Conservation (phyloP, 2,888 invertebrate species). For the Rhogogaster chlorosoma region DNA sequence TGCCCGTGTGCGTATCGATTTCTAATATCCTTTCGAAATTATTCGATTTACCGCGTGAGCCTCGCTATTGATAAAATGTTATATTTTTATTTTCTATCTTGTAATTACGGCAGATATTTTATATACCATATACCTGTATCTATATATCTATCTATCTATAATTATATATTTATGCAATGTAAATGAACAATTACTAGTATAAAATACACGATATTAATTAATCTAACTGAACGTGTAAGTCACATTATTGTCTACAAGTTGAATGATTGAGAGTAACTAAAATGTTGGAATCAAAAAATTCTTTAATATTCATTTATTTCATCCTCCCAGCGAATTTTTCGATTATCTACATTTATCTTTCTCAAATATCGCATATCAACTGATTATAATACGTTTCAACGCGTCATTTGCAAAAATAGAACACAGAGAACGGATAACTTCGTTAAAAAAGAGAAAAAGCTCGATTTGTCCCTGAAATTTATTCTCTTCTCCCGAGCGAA, state of each 20-base stretch:
- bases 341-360: not conserved
- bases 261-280: no score
- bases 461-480: not conserved
- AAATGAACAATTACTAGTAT: conserved; percentile 23
- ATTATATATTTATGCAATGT: conserved; percentile 40
- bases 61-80: not conserved
- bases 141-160: not conserved
- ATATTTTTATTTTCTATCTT: not conserved
- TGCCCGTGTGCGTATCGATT: not conserved
- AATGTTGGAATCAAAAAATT: no score
- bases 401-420: not conserved
- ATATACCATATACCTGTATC: not conserved
- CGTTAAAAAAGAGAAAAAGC: not conserved
- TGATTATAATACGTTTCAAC: not conserved
- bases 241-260: not conserved
- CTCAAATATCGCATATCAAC: not conserved
- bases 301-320: no score
- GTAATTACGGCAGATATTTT: not conserved
- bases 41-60: not conserved
- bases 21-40: not conserved
- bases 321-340: no score
- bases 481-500: not conserved
- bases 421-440: not conserved
- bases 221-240: not conserved
- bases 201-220: conserved; percentile 33